Base-by-base conservation (phyloP, 2,888 invertebrate species). In the Eremobia ochroleuca region DNA sequence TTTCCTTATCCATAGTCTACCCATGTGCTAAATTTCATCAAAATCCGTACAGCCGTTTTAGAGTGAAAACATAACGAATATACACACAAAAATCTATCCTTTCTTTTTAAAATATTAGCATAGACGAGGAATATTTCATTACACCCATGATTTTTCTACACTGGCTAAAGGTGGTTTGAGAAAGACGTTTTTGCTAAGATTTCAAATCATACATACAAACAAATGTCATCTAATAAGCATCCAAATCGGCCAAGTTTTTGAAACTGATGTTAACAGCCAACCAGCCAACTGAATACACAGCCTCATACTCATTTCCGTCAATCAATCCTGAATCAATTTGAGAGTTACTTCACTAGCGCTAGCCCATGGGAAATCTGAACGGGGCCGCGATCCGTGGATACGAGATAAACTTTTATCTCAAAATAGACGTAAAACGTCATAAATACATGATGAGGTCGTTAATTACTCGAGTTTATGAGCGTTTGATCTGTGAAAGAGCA, bases 241-340 rank as follows among this genome's bases (percentile, higher is more conserved):
- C 13, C 52, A 34, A 49, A 52, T n/a, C 3, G 11, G 18, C 34
- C 3, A 49, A n/a, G 34, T 34, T 67, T 67, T 34, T 9, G 3
- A 49, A 49, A 9, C 15, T 49, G 21, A 68, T 37, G 37, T 28
- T 37, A 8, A 25, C 2, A 55, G 15, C n/a, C 18, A 40, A 46
- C 31, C 43, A 46, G 31, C 31, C 21, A 55, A 25, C 64, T 73
- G 43, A 73, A n/a, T 59, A 58, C 31, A 25, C 65, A 9, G 37
- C 15, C 46, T 43, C 25, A 31, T n/a, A 37, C 6, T 78, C 67
- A 77, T 73, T 62, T 67, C 46, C 58, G 73, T 21, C 18, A 67
- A 64, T 82, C 52, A 82, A 78, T 78, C 37, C 66, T 70, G n/a
- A 83, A 71, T 82, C 84, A 83, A 83, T 79, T 82, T 74, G 68